A percentile compares a stretch with the other conserved stretches of the same genome.
These are phyloP conservation scores for Rapana venosa DNA, from an alignment of 2,888 invertebrate species.

Conservation along the genomic window DNA sequence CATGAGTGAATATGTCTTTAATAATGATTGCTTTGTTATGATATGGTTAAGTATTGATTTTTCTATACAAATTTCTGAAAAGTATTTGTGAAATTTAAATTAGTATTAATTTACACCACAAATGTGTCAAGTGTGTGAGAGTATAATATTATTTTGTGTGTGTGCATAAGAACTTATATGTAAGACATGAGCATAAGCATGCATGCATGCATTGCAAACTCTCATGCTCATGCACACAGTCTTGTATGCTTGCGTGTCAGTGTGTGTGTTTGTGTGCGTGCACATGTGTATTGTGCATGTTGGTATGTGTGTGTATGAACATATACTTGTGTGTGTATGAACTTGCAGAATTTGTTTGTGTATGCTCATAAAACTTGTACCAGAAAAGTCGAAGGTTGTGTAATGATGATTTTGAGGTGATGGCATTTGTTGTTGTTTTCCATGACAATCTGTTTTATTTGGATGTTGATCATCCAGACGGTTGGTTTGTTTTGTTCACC, in stretches of 20 bases:
- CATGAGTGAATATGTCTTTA: too few species aligned
- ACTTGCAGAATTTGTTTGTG: not conserved
- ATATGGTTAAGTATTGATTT: too few species aligned
- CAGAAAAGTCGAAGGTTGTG: not conserved
- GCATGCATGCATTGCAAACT: not conserved
- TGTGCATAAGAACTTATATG: too few species aligned
- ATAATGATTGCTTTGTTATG: too few species aligned
- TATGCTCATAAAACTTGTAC: not conserved
- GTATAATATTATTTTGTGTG: too few species aligned
- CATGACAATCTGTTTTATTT: constrained; percentile 13
- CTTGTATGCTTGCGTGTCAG: not conserved
- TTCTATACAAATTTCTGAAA: too few species aligned
- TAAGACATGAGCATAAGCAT: too few species aligned
- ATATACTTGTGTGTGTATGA: not conserved
- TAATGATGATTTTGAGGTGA: not conserved
- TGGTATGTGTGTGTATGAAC: not conserved
- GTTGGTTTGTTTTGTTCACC: not conserved
- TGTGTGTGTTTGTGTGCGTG: not conserved
- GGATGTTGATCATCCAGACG: not conserved
- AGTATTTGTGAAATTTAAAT: too few species aligned
- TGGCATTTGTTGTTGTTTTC: not conserved
- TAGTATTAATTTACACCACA: too few species aligned
- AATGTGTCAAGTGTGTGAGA: too few species aligned
- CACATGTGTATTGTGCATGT: not conserved
- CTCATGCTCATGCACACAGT: too few species aligned